Base-by-base conservation (phyloP, 2,113 vertebrate species). In the Spheniscus mendiculus region DNA sequence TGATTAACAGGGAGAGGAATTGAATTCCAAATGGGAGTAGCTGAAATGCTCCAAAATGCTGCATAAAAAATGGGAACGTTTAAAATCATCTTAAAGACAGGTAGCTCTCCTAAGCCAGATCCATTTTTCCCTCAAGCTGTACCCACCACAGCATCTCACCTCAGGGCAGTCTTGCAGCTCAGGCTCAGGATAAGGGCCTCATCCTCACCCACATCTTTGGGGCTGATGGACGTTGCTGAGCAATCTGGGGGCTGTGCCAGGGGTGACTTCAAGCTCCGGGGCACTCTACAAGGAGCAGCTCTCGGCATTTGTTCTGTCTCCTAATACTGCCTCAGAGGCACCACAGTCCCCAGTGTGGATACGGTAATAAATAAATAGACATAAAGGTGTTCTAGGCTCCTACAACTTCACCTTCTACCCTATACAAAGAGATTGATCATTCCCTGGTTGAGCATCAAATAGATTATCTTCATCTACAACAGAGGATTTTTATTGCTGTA, bases 1-100 rank as follows among this genome's bases (percentile, higher is more conserved):
- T 96, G 97, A 97, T 96, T 97, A 97, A 95, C 86, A 95, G 84
- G 63, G 89, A 97, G 89, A 96, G 38, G 81, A 96, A 96, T 73
- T 96, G 93, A 93, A 95, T 93, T 96, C 94, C 74, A 96, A 82
- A 94, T 88, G 50, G 61, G 26, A 95, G 67, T 45, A 90, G 73
- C 73, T 93, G 87, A 91, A 95, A 93, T 0, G 0, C 36, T 93
- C 58, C 62, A 53, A 96, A 96, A 91, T 30, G 58, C 94, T 85
- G 66, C 66, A 93, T 94, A 50, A 93, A 95, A 91, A 93, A 94
- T 69, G 27, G 29, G 36, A 93, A 38, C 62, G 50, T 80, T 83
- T 66, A 63, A 83, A 95, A 94, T 91, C 29, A 87, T 61, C 66
- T 85, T 72, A 85, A 81, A 82, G 69, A 63, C 32, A 79, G 47